Conservation (phyloP, 1,140 invertebrate genomes). For the Babylonia areolata region DNA sequence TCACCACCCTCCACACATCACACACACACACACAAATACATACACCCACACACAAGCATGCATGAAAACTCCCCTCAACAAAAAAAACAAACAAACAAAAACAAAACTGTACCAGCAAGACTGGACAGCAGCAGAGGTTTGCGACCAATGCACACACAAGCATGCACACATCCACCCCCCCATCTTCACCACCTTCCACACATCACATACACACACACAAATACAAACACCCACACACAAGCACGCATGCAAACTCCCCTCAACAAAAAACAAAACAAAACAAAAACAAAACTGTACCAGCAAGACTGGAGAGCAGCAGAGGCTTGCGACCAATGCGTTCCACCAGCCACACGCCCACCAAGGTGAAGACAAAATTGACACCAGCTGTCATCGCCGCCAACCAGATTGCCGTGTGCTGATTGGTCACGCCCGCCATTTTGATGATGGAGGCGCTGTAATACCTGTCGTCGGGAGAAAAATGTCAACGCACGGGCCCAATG, state of each 20-base stretch:
- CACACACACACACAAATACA: neutral
- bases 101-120: too few species aligned
- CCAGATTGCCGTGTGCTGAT: conserved; percentile 80
- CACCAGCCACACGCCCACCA: conserved; percentile 81
- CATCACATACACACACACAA: conserved; percentile 15
- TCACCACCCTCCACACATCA: neutral
- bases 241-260: neutral
- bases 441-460: conserved; percentile 83
- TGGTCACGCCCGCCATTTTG: conserved; percentile 79
- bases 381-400: conserved; percentile 78
- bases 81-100: too few species aligned
- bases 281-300: conserved; percentile 66
- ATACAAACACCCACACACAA: conserved; percentile 14
- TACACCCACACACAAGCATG: neutral
- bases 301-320: conserved; percentile 77
- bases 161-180: neutral
- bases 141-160: too few species aligned
- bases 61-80: too few species aligned
- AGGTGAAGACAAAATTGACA: conserved; percentile 80
- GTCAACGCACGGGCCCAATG: too few species aligned
- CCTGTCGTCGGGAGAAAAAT: conserved; percentile 73
- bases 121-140: too few species aligned
- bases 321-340: conserved; percentile 79
- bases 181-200: neutral
- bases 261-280: neutral